Evolutionary conservation across 2,888 invertebrate genomes (phyloP), one percentile per base, ranked within the genome.

Genomic region (Sialis fuliginosa): DNA sequence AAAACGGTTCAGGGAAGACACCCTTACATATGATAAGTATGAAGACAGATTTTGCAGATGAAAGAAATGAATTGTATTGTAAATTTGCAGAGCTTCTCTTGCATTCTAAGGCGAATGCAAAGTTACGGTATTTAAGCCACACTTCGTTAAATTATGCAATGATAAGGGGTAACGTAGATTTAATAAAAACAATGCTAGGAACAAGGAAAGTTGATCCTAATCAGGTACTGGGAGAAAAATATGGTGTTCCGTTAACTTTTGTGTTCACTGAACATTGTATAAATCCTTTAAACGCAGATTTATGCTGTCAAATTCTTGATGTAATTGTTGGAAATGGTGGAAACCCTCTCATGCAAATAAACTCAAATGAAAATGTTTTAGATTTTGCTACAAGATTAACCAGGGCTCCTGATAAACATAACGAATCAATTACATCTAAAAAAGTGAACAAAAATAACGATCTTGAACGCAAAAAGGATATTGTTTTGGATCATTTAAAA

Each of bases 161-260:
- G 6, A 45, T 65, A 6, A 54, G 57, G 46, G 62, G 61, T 9
- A 64, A 62, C 50, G 44, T 52, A 6, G 49, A 50, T 7, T 49
- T 65, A 6, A 56, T 60, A 5, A 50, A 56, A 45, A 48, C 48
- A 10, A 49, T 64, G 7, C 48, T 62, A 22, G 48, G 56, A 34
- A 49, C 52, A 1, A 50, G 53, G 39, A 42, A 48, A 13, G 54
- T 60, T 22, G 52, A 63, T 53, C 59, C 62, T 0, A 58, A 62
- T 49, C 46, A 53, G 46, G 10, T 46, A 6, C 49, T 64, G 33
- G 58, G 53, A 1, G 54, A 58, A 39, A 48, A 56, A 10, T 60
- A 62, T 60, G 65, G 65, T 0, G 60, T 58, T 31, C 54, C 61
- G 2, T 50, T 64, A 32, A 62, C 62, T 0, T 48, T 65, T 4